These are phyloP conservation scores for Scopus umbretta DNA, from an alignment of 2,113 vertebrate species.

Conservation along the genomic window DNA sequence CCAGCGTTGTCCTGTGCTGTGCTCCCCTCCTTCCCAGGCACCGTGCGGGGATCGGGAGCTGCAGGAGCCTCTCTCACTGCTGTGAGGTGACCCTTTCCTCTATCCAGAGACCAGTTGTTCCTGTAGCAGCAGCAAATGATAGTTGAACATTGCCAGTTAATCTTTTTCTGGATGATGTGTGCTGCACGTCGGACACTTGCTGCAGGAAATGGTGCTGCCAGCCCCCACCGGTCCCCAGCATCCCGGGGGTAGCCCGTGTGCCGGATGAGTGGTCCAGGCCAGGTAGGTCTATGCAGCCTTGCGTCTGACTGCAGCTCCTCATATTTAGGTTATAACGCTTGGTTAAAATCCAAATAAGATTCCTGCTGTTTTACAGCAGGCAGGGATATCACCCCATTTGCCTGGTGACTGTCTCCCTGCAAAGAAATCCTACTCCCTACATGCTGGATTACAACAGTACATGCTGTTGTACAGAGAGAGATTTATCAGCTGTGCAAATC, in stretches of 20 bases:
- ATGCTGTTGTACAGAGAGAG: not conserved
- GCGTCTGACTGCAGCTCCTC: not conserved
- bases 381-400: rapidly evolving
- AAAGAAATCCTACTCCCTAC: not conserved
- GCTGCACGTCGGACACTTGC: not conserved
- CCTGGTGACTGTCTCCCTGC: too few species aligned
- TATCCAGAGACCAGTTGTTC: not conserved
- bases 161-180: not conserved
- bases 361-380: rapidly evolving
- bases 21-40: not conserved
- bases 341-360: not conserved
- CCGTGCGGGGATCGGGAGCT: rapidly evolving
- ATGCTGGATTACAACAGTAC: not conserved
- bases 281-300: not conserved
- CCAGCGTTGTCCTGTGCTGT: rapidly evolving
- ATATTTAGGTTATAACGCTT: not conserved
- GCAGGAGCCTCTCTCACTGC: not conserved
- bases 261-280: not conserved
- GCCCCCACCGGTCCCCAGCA: not conserved
- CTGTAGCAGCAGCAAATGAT: not conserved
- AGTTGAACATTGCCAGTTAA: rapidly evolving
- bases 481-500: not conserved
- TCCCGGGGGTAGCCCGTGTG: rapidly evolving
- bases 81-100: too few species aligned
- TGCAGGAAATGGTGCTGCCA: rapidly evolving